These are phyloP conservation scores for Tetragnatha montana DNA, from an alignment of 2,888 invertebrate genomes.

Conservation along the genomic window DNA sequence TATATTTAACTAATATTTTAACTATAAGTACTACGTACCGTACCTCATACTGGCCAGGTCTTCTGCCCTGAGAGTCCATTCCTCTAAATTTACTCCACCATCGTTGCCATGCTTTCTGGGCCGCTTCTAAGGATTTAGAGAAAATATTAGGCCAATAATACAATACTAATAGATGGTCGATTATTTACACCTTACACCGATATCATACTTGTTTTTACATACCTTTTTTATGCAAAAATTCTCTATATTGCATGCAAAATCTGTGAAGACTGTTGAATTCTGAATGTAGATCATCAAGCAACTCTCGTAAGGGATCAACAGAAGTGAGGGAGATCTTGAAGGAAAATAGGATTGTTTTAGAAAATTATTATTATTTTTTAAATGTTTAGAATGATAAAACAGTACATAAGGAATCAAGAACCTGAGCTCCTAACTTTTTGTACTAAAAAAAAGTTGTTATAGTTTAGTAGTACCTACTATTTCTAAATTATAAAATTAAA, in stretches of 20 bases:
- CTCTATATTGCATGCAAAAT: slow-evolving; percentile 8
- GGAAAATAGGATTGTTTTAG: no score
- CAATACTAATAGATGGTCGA: no score
- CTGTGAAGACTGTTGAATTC: slow-evolving; percentile 7
- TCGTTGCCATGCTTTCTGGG: background rate
- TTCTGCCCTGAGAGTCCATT: background rate
- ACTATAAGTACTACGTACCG: background rate
- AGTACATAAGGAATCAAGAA: no score
- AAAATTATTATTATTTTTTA: no score
- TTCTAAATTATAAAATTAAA: no score
- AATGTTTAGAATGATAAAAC: no score
- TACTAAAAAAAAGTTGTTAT: no score
- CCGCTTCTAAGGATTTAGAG: background rate
- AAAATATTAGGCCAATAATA: background rate
- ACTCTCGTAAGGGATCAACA: slow-evolving; percentile 8
- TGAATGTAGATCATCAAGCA: slow-evolving; percentile 18
- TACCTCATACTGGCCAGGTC: slow-evolving; percentile 1
- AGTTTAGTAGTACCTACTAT: no score
- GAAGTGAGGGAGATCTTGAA: no score
- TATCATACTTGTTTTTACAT: background rate
- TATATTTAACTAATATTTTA: no score
- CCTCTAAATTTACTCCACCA: slow-evolving; percentile 9
- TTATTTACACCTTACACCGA: background rate
- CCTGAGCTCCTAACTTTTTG: no score
- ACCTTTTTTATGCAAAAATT: slow-evolving; percentile 8